These are phyloP conservation scores for Hipparchia sbordonii DNA, from an alignment of 2,888 invertebrate species.

Conservation along the genomic window DNA sequence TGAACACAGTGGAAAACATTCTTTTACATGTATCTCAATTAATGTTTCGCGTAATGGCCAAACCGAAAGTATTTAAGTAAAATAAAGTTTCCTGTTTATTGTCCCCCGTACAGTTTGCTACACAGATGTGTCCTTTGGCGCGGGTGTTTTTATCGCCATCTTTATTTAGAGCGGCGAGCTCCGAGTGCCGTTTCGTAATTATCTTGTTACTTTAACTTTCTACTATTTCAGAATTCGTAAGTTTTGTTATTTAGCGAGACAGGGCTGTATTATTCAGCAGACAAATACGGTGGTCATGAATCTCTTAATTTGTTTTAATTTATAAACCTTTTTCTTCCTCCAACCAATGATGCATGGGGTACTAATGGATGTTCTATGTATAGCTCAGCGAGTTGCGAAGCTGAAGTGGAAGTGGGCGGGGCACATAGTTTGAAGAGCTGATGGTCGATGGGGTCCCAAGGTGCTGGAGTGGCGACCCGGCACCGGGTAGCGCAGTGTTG, in stretches of 20 bases:
- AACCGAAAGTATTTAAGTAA: conserved; percentile 33
- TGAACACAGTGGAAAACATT: conserved; percentile 29
- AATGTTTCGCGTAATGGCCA: conserved; percentile 33
- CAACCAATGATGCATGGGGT: no score
- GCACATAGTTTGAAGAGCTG: no score
- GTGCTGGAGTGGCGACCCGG: no score
- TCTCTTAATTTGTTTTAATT: background rate
- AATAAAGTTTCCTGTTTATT: conserved; percentile 35
- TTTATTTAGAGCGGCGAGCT: conserved; percentile 34
- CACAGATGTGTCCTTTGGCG: conserved; percentile 34
- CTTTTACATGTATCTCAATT: conserved; percentile 35
- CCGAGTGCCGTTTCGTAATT: conserved; percentile 37
- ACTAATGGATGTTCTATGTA: no score
- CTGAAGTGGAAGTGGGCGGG: no score
- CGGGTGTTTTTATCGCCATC: conserved; percentile 36
- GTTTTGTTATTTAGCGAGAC: conserved; percentile 32
- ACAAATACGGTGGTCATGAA: background rate
- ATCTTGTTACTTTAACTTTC: conserved; percentile 38
- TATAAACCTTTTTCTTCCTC: background rate
- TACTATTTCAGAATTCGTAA: conserved; percentile 34
- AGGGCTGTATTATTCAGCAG: conserved; percentile 19
- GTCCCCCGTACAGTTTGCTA: conserved; percentile 23
- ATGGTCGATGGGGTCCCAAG: no score
- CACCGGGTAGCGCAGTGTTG: no score
- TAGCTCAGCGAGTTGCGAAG: no score